These are phyloP conservation scores for Eulemur mongoz DNA, from an alignment of 2,797 vertebrate genomes.

Conservation along the genomic window DNA sequence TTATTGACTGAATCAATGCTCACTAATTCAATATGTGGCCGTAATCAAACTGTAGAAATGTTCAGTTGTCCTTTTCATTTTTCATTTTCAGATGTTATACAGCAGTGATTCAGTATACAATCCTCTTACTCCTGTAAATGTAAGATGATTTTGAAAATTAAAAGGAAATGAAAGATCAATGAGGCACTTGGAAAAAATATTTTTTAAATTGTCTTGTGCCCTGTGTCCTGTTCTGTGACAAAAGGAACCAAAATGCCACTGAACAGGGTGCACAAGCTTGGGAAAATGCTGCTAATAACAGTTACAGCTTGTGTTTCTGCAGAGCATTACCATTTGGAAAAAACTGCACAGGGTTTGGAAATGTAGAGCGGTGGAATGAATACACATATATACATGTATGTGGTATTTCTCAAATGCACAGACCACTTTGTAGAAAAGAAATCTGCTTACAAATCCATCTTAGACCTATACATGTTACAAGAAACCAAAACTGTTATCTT, in stretches of 20 bases:
- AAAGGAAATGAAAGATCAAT: not conserved
- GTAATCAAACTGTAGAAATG: not conserved
- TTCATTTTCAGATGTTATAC: not conserved
- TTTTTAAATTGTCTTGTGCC: not conserved
- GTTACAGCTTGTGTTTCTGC: not conserved
- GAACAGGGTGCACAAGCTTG: not conserved
- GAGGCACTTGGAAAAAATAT: not conserved
- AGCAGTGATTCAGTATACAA: not conserved
- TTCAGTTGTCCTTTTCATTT: not conserved
- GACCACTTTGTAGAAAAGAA: not conserved
- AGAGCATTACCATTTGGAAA: not conserved
- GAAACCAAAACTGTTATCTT: not conserved
- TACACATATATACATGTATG: fast-evolving
- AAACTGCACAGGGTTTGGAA: fast-evolving
- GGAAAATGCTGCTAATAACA: not conserved
- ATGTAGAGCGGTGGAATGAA: not conserved
- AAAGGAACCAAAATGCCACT: not conserved
- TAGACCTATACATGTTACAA: not conserved
- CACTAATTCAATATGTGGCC: not conserved
- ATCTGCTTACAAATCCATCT: not conserved
- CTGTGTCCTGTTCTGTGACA: not conserved
- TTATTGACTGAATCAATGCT: too few species aligned
- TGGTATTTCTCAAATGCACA: not conserved
- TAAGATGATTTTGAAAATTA: conserved; percentile 28
- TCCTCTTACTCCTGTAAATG: not conserved